Evolutionary conservation across 2,888 invertebrate species (phyloP).

Genomic region (Steromphala cineraria): DNA sequence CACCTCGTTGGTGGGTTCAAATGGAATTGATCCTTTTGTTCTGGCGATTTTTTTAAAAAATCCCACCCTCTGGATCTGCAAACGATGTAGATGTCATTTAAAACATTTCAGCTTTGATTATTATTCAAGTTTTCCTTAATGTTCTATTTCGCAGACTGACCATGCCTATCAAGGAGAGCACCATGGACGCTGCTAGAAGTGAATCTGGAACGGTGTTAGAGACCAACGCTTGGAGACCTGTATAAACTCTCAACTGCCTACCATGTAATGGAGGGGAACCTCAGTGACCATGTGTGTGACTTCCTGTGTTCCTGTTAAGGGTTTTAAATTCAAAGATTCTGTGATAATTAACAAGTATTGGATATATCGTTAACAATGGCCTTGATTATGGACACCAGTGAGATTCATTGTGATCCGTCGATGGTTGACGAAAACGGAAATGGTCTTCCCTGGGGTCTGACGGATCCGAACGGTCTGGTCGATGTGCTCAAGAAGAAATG

Average conservation of each 20-base stretch:
- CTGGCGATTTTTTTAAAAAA: too few relatives aligned
- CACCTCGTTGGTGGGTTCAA: too few relatives aligned
- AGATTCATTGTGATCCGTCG: not conserved
- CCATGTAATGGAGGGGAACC: not conserved
- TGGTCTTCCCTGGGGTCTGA: constrained; percentile 32
- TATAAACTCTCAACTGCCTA: not conserved
- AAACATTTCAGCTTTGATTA: too few relatives aligned
- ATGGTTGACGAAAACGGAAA: constrained; percentile 20
- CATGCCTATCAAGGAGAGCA: too few relatives aligned
- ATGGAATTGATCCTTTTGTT: too few relatives aligned
- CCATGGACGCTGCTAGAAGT: too few relatives aligned
- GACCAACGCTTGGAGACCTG: too few relatives aligned
- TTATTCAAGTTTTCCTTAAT: too few relatives aligned
- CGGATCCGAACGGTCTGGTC: constrained; percentile 46
- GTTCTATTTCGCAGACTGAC: too few relatives aligned
- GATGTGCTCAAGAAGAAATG: constrained; percentile 46
- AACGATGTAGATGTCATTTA: too few relatives aligned
- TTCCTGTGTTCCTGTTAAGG: not conserved
- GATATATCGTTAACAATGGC: constrained; percentile 13
- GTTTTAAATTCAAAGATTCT: constrained; percentile 4
- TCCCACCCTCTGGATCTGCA: too few relatives aligned
- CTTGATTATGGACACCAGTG: constrained; percentile 12
- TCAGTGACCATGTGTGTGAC: not conserved
- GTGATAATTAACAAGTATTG: not conserved
- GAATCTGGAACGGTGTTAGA: too few relatives aligned